Evolutionary conservation across 1,140 invertebrate species (phyloP), one percentile per base, ranked within the genome.

Genomic region (Aphelenchoides avenae): DNA sequence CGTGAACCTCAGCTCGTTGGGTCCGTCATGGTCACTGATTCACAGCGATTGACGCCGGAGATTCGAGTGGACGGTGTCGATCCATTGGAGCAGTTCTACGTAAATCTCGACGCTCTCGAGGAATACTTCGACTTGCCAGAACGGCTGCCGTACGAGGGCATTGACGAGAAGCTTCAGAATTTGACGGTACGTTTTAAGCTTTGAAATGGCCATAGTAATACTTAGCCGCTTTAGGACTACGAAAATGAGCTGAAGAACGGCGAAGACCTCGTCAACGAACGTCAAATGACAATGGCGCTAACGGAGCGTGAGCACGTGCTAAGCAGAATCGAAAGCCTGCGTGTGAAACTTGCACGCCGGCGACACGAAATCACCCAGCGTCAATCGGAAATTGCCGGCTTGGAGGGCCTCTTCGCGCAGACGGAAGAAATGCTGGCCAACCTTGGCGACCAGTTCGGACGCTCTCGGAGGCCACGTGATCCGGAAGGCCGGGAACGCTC

Each of bases 251-350:
- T 70, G n/a, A 24, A 20, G 9, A 36, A 34, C 2, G 64, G 54
- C 18, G 61, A 72, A 18, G 29, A 64, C 22, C 39, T 71, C 9
- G 36, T 71, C 5, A 41, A 36, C 2, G 27, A 54, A 11, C 42
- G 57, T 11, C 51, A 70, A 44, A 71, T 71, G 68, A 71, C 66
- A 18, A 59, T 71, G 39, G 72, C 63, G 30, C 41, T 70, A 5
- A 41, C 30, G 1, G 68, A 71, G 27, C 37, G 41, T 27, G 71
- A 71, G 46, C 49, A 75, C 44, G 24, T 47, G 9, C 15, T 63
- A 13, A 26, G 49, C 1, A 48, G 50, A 29, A 59, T 54, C 3
- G 26, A 15, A n/a, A 58, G 3, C 2, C 18, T 63, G 1, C n/a
- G 13, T 11, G 26, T 31, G 50, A 36, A 61, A 37, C 27, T 68